Percentiles rank a stretch among this genome's conserved stretches.
phyloP scores from a whole-genome alignment of 2,113 vertebrate species.

The Calyptommatus sinebrachiatus region DNA sequence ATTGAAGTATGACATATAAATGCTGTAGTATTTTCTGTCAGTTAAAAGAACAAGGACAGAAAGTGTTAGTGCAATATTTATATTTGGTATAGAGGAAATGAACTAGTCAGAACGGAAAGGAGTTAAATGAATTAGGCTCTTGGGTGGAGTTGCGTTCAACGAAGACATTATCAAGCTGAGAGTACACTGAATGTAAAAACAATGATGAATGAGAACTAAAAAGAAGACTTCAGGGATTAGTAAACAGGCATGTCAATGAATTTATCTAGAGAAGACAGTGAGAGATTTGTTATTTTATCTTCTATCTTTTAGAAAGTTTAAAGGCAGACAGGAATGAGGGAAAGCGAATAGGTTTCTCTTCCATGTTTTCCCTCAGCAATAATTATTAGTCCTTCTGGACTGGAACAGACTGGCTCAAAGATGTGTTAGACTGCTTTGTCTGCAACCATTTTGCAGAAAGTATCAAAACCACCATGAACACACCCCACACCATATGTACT shows the following conservation, averaged over 20 bases:
- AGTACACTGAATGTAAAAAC: not conserved
- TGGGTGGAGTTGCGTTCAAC: no score
- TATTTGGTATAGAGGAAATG: no score
- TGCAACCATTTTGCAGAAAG: no score
- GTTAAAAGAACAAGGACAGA: no score
- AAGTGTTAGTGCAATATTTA: no score
- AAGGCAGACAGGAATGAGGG: not conserved
- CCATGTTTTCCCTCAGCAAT: not conserved
- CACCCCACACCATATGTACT: no score
- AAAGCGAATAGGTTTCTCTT: not conserved
- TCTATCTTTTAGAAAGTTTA: not conserved
- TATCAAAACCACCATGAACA: no score
- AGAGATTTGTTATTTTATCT: not conserved
- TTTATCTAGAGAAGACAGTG: constrained; percentile 10
- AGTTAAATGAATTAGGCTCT: not conserved
- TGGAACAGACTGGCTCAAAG: not conserved
- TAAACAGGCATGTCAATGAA: constrained; percentile 3
- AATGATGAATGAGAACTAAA: not conserved
- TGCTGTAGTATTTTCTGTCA: no score
- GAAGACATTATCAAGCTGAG: not conserved
- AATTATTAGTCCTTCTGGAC: not conserved
- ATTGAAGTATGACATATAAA: no score
- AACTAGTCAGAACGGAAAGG: not conserved
- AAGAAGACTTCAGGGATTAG: not conserved
- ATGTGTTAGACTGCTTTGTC: no score